These are phyloP conservation scores for Choloepus hoffmanni DNA, from an alignment of 2,113 vertebrate species.

Conservation along the genomic window DNA sequence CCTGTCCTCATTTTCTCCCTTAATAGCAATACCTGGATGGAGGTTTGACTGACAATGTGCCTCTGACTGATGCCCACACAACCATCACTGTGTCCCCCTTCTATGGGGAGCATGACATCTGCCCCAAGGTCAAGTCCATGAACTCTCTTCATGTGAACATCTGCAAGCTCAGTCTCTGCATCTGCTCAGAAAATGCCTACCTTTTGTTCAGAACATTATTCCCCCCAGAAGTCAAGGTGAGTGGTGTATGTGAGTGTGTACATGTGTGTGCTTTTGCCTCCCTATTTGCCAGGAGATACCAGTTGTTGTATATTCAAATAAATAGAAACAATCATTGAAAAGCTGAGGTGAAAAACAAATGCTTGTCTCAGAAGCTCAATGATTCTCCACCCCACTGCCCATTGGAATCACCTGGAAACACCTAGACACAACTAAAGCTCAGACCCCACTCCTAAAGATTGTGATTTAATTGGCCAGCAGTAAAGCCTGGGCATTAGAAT, in stretches of 20 bases:
- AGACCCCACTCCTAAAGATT: not conserved
- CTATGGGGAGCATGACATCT: slow-evolving; percentile 95
- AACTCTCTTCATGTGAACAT: slow-evolving; percentile 91
- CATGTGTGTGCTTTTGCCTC: not conserved
- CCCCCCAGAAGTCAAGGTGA: slow-evolving; percentile 92
- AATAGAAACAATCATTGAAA: not conserved
- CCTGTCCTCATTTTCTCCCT: too few relatives aligned
- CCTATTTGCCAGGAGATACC: too few relatives aligned
- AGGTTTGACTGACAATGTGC: too few relatives aligned
- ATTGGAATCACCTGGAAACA: fast-evolving
- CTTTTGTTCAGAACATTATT: slow-evolving; percentile 89
- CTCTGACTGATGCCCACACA: too few relatives aligned
- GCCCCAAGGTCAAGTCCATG: slow-evolving; percentile 91
- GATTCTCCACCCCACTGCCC: too few relatives aligned
- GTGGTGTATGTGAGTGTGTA: not conserved
- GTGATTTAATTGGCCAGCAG: not conserved
- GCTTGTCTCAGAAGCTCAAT: not conserved
- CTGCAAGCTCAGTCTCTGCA: slow-evolving; percentile 91
- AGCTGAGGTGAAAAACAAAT: not conserved
- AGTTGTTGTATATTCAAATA: too few relatives aligned
- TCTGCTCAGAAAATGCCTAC: slow-evolving; percentile 91
- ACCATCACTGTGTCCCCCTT: too few relatives aligned
- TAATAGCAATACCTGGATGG: too few relatives aligned
- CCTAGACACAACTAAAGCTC: fast-evolving
- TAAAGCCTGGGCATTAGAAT: not conserved